Conservation (phyloP, 2,888 invertebrate genomes). For the Drosophila ezoana region DNA sequence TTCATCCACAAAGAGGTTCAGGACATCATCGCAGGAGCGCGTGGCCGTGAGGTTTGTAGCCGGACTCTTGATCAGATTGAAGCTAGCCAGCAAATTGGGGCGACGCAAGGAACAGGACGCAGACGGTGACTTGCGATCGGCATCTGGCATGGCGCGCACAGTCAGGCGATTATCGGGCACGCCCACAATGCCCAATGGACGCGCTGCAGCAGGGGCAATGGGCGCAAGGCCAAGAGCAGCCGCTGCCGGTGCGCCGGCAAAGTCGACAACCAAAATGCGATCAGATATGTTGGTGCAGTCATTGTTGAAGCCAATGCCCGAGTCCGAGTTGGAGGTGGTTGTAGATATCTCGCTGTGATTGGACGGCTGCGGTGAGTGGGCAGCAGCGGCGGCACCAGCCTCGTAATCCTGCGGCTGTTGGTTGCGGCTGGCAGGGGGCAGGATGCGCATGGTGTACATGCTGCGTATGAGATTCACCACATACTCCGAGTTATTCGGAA, state of each 20-base stretch:
- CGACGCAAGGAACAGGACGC: constrained; percentile 55
- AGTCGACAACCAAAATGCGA: constrained; percentile 91
- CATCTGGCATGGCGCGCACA: constrained; percentile 89
- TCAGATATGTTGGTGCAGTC: constrained; percentile 94
- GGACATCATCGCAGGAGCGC: constrained; percentile 87
- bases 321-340: constrained; percentile 96
- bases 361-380: constrained; percentile 94
- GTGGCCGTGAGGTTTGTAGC: constrained; percentile 82
- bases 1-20: constrained; percentile 83
- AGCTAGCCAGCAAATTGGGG: constrained; percentile 84
- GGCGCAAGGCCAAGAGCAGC: constrained; percentile 35
- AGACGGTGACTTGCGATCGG: constrained; percentile 77
- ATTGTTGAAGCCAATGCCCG: constrained; percentile 97
- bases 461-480: constrained; percentile 90
- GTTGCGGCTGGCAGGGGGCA: constrained; percentile 82
- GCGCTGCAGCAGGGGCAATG: constrained; percentile 49
- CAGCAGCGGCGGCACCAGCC: constrained; percentile 81
- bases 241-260: constrained; percentile 79
- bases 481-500: constrained; percentile 93
- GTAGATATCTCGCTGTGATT: constrained; percentile 92
- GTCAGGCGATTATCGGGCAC: constrained; percentile 85
- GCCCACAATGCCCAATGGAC: constrained; percentile 82
- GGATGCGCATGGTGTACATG: constrained; percentile 88
- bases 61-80: constrained; percentile 85
- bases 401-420: constrained; percentile 66